phyloP scores from a whole-genome alignment of 2,797 vertebrate genomes.

The Epinephelus coioides region DNA sequence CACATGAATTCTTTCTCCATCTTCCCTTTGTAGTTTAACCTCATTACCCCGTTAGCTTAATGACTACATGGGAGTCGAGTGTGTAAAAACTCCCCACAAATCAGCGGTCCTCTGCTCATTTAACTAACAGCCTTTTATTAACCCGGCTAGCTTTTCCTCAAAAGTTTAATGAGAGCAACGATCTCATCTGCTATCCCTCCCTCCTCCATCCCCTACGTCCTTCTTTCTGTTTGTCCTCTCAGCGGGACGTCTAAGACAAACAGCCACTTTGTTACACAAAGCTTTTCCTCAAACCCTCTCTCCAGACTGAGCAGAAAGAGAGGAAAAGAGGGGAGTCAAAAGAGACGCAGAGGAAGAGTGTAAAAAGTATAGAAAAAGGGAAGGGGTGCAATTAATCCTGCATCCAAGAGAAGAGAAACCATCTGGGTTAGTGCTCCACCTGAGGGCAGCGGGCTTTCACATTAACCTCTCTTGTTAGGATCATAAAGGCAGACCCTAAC shows the following conservation, averaged over 20 bases:
- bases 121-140: conserved; percentile 73
- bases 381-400: conserved; percentile 70
- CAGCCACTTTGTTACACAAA: conserved; percentile 63
- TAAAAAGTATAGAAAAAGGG: conserved; percentile 46
- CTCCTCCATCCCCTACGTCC: conserved; percentile 46
- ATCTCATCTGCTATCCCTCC: conserved; percentile 60
- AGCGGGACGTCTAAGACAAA: conserved; percentile 65
- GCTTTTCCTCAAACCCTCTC: conserved; percentile 51
- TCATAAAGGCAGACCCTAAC: conserved; percentile 79
- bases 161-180: conserved; percentile 69
- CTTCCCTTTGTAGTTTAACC: conserved; percentile 61
- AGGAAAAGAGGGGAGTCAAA: conserved; percentile 13
- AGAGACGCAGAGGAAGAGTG: conserved; percentile 32
- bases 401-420: conserved; percentile 72
- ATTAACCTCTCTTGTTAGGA: conserved; percentile 82
- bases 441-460: conserved; percentile 77
- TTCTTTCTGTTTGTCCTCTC: conserved; percentile 68
- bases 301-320: conserved; percentile 39
- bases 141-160: conserved; percentile 64
- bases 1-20: conserved; percentile 41
- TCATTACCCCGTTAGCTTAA: conserved; percentile 71
- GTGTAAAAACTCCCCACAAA: conserved; percentile 70
- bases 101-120: conserved; percentile 69
- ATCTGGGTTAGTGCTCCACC: conserved; percentile 80
- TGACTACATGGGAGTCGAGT: conserved; percentile 67